Base-by-base conservation (phyloP, 2,888 invertebrate species). In the Ennomos erosarius region DNA sequence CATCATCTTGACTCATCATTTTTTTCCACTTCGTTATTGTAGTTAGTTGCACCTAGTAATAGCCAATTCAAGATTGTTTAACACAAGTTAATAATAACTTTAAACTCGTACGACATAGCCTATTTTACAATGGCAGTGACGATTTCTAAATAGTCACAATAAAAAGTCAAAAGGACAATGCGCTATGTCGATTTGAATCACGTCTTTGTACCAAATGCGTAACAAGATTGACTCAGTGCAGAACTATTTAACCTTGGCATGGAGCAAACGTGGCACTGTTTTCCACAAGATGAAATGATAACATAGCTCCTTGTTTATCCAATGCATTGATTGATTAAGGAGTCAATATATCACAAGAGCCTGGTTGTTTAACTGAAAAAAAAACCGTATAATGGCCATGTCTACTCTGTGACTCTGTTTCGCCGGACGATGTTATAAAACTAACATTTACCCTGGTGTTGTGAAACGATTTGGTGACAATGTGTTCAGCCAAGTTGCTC, bases 231-330 rank as follows among this genome's bases (percentile, higher is more conserved):
- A 84, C 71, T 83, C 83, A 81, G 70, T 68, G 62, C 54, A 68
- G 63, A 80, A 74, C 73, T 75, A 81, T 83, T 81, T 69, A 74
- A 74, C 81, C 79, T 84, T 82, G 80, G 69, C 69, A 65, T 69
- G 67, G 56, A 62, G 47, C 51, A 51, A 48, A 51, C 39, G 38
- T 54, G 42, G 33, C 44, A 44, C 39, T 34, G n/a, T 53, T 61
- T 59, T 54, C 48, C 43, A 56, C 36, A 12, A 44, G 46, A 54
- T 26, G 33, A 44, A 10, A 53, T 26, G 33, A 47, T 42, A 42
- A 8, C 11, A 8, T 11, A 47, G 38, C n/a, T 37, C 39, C 13
- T 42, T 45, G 38, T 26, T 10, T 3, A 10, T 16, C 13, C 13
- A 44, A 36, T 39, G 34, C 36, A 10, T 42, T 42, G 12, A 42